These are phyloP conservation scores for Drosophila pegasa DNA, from an alignment of 2,888 invertebrate species.

Conservation along the genomic window DNA sequence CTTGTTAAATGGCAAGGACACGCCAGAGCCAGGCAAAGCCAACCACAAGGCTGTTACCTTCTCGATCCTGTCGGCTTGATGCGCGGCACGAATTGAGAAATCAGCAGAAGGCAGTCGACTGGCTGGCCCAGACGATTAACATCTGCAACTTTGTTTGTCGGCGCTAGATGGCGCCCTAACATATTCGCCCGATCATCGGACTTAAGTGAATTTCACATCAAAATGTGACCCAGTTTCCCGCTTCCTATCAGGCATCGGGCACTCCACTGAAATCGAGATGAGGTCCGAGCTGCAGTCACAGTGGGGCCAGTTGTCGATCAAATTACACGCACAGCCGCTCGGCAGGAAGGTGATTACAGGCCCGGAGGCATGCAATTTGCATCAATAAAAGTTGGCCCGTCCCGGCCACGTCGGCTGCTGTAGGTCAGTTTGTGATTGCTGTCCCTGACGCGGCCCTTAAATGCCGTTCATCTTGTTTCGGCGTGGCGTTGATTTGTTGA, in stretches of 20 bases:
- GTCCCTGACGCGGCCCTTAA: constrained; percentile 38
- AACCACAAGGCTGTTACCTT: constrained; percentile 41
- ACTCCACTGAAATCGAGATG: constrained; percentile 28
- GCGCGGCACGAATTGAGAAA: constrained; percentile 20
- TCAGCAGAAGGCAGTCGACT: constrained; percentile 6
- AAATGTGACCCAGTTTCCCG: constrained; percentile 69
- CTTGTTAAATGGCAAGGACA: constrained; percentile 70
- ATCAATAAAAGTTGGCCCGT: constrained; percentile 72
- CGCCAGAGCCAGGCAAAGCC: constrained; percentile 19
- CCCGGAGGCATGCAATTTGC: constrained; percentile 74
- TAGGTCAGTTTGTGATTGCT: constrained; percentile 68
- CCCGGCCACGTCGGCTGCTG: constrained; percentile 51
- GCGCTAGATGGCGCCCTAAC: constrained; percentile 60
- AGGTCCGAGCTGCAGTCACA: constrained; percentile 13
- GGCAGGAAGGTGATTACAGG: constrained; percentile 71
- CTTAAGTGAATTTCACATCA: constrained; percentile 61
- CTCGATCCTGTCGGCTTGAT: constrained; percentile 36
- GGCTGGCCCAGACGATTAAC: constrained; percentile 10
- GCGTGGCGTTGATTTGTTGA: constrained; percentile 72
- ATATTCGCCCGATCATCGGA: constrained; percentile 65
- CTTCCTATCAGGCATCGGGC: constrained; percentile 54
- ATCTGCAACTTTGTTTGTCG: constrained; percentile 35
- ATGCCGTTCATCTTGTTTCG: constrained; percentile 53
- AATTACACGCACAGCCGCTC: constrained; percentile 72
- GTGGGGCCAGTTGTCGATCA: constrained; percentile 68